Conservation (phyloP, 2,113 vertebrate species). For the Phrynocephalus versicolor region DNA sequence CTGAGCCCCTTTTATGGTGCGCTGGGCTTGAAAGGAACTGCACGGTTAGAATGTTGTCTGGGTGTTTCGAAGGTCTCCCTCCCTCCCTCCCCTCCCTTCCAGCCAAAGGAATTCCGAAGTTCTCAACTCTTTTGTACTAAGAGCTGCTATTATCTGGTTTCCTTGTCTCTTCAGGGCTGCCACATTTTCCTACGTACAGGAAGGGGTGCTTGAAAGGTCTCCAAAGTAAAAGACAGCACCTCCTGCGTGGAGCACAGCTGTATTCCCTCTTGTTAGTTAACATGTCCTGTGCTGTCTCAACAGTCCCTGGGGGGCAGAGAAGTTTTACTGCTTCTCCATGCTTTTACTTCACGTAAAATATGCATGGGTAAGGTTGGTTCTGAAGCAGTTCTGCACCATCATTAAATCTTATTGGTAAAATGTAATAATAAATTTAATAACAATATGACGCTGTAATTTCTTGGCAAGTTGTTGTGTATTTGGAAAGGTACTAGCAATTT, state of each 20-base stretch:
- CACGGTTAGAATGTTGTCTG: conserved; percentile 82
- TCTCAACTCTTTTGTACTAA: not conserved
- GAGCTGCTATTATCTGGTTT: not conserved
- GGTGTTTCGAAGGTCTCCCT: conserved; percentile 74
- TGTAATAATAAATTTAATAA: no score
- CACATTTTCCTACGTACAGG: not conserved
- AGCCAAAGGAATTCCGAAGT: conserved; percentile 26
- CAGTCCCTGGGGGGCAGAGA: not conserved
- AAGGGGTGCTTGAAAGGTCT: not conserved
- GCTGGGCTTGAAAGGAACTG: conserved; percentile 80
- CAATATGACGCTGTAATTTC: no score
- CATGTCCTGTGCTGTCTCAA: not conserved
- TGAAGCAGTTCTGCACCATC: no score
- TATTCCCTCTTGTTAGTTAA: not conserved
- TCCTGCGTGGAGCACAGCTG: not conserved
- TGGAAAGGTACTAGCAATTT: no score
- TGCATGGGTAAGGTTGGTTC: not conserved
- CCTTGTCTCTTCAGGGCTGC: not conserved
- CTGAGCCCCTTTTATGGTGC: conserved; percentile 58
- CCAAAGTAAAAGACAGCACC: not conserved
- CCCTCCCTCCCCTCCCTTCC: conserved; percentile 59
- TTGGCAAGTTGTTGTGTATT: no score
- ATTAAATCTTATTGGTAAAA: no score
- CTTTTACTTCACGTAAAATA: not conserved
- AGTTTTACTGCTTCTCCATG: no score